Base-by-base conservation (phyloP, 1,140 invertebrate species). In the Kradibia gibbosae region DNA sequence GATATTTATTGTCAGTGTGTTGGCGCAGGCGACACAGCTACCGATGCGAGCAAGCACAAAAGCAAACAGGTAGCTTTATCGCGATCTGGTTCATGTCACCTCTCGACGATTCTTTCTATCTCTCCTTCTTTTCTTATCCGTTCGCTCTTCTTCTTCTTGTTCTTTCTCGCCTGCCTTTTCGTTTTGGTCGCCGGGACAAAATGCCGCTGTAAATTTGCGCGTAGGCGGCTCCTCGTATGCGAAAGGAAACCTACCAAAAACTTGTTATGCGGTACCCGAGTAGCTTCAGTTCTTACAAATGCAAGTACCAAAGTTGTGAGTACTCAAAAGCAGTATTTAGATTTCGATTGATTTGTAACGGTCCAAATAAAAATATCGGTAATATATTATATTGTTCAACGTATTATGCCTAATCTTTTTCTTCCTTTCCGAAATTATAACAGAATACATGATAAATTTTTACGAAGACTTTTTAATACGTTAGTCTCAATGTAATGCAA, bases 51-150 rank as follows among this genome's bases (percentile, higher is more conserved):
- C 67, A 42, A 36, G 34, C 48, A 25, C 45, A 22, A 53, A 17
- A 22, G 36, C 28, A 34, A 62, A 31, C 71, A 67, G 79, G 78
- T 75, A 81, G 60, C 60, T 72, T 82, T 82, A 82, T 82, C 80
- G 80, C 48, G 65, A 82, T 82, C 74, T 72, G 74, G 48, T 72
- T 72, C 74, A 31, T 28, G 60, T 76, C 80, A 60, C 67, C 76
- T 81, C 62, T 65, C 73, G 53, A 73, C 73, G 81, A 82, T 75
- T 78, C 67, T 78, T 73, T 74, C 80, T 81, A 65, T 81, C 65
- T 84, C 57, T 45, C 34, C 22, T 17, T 55, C 28, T 60, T 34
- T 48, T 42, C 22, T 67, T 22, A 34, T 74, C 65, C 28, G 55
- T 48, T 65, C 17, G 15, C 45, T 28, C 7, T 22, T 10, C n/a